Conservation (phyloP, 1,140 invertebrate species). For the Neodiprion virginianus region DNA sequence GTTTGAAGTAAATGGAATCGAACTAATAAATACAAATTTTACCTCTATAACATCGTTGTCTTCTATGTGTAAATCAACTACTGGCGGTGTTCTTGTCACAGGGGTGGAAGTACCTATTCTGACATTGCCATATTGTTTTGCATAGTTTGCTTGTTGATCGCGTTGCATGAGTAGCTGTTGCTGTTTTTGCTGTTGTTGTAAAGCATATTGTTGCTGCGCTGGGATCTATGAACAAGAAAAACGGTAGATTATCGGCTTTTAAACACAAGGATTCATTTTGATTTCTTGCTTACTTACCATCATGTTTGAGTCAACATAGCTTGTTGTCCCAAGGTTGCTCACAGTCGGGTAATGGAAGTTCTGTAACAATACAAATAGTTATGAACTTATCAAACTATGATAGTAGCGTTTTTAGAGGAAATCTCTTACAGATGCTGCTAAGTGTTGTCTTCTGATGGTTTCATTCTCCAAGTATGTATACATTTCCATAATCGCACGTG, state of each 20-base stretch:
- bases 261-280: slow-evolving; percentile 31
- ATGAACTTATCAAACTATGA: not conserved
- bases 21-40: not conserved
- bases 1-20: too few relatives aligned
- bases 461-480: slow-evolving; percentile 48
- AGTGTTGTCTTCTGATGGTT: slow-evolving; percentile 17
- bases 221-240: slow-evolving; percentile 21
- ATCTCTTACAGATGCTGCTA: not conserved
- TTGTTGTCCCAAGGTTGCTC: slow-evolving; percentile 34
- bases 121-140: slow-evolving; percentile 9
- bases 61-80: not conserved
- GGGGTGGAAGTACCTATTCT: not conserved
- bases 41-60: slow-evolving; percentile 26
- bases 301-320: slow-evolving; percentile 16
- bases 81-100: not conserved
- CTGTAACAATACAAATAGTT: not conserved
- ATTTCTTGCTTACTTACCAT: slow-evolving; percentile 23
- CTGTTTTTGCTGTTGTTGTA: slow-evolving; percentile 40
- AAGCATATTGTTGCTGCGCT: slow-evolving; percentile 36
- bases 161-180: slow-evolving; percentile 20
- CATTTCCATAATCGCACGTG: slow-evolving; percentile 42
- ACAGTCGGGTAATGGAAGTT: not conserved
- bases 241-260: not conserved
- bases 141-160: slow-evolving; percentile 10
- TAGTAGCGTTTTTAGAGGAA: too few relatives aligned